Evolutionary conservation across 2,888 invertebrate genomes (phyloP).

Genomic region (Drosophila meridiana): DNA sequence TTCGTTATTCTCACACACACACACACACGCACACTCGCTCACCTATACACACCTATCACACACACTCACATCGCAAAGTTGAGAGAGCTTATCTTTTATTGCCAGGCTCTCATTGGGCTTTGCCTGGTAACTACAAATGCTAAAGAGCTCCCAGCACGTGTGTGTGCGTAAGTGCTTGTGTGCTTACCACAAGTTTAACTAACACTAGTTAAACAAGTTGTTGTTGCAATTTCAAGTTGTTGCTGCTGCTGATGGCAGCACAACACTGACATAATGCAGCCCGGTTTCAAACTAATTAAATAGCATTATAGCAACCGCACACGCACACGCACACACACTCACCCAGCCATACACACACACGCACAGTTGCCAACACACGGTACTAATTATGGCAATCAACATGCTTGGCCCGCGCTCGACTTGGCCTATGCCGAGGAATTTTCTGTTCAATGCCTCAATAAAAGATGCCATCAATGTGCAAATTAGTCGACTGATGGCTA

Average conservation of each 20-base stretch:
- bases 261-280: slow-evolving; percentile 58
- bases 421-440: slow-evolving; percentile 38
- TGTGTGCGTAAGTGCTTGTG: slow-evolving; percentile 7
- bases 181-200: slow-evolving; percentile 50
- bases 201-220: slow-evolving; percentile 37
- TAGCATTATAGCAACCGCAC: slow-evolving; percentile 50
- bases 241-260: slow-evolving; percentile 28
- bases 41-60: slow-evolving; percentile 3
- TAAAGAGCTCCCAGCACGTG: slow-evolving; percentile 42
- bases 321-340: slow-evolving; percentile 5
- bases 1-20: slow-evolving; percentile 50
- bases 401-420: slow-evolving; percentile 45
- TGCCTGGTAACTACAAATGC: slow-evolving; percentile 43
- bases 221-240: slow-evolving; percentile 36
- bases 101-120: slow-evolving; percentile 71
- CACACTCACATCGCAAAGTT: slow-evolving; percentile 23
- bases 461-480: slow-evolving; percentile 80
- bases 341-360: slow-evolving; percentile 14
- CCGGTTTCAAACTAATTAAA: slow-evolving; percentile 75
- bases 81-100: slow-evolving; percentile 75
- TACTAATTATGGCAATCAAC: slow-evolving; percentile 76
- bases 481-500: slow-evolving; percentile 74
- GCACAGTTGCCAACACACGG: slow-evolving; percentile 23
- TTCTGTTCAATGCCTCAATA: slow-evolving; percentile 56
- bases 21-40: slow-evolving; percentile 2